A percentile compares a stretch with the other conserved stretches of the same genome.
phyloP scores from a whole-genome alignment of 2,113 vertebrate species.

The Chaetodon trifascialis region DNA sequence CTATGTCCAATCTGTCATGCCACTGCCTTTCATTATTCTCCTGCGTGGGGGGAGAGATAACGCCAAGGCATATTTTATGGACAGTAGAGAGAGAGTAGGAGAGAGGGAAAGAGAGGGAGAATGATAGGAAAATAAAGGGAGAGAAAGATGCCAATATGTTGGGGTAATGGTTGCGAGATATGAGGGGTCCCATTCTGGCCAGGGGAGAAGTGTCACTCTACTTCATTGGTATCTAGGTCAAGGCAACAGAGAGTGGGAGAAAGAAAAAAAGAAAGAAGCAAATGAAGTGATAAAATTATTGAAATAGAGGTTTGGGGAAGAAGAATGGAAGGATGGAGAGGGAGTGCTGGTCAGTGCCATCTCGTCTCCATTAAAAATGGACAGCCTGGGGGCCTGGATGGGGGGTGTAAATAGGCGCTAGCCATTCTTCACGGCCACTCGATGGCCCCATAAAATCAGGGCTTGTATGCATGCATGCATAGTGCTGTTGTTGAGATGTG shows the following conservation, averaged over 20 bases:
- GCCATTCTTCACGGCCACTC: conserved; percentile 70
- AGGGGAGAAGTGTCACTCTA: conserved; percentile 83
- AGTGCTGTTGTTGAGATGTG: conserved; percentile 66
- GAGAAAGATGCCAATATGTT: conserved; percentile 69
- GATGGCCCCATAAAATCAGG: conserved; percentile 62
- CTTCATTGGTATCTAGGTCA: conserved; percentile 88
- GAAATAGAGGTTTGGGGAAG: conserved; percentile 70
- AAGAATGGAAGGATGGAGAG: conserved; percentile 52
- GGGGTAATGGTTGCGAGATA: conserved; percentile 59
- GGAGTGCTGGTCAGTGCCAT: conserved; percentile 66
- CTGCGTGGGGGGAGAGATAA: conserved; percentile 84
- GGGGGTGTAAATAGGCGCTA: conserved; percentile 55
- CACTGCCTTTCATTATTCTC: conserved; percentile 88
- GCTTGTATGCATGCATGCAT: conserved; percentile 66
- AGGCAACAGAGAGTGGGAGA: conserved; percentile 73
- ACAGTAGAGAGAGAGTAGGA: conserved; percentile 77
- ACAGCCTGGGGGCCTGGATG: conserved; percentile 65
- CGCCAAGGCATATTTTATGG: conserved; percentile 87
- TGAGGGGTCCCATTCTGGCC: conserved; percentile 80
- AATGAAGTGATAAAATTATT: conserved; percentile 82
- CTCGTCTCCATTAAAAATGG: conserved; percentile 66
- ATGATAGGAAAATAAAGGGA: conserved; percentile 54
- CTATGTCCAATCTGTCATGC: conserved; percentile 90
- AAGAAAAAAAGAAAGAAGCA: conserved; percentile 70
- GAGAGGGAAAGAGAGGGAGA: conserved; percentile 35